A percentile compares a stretch with the other conserved stretches of the same genome.
Evolutionary conservation across 2,797 vertebrate species (phyloP).

Genomic region (Hirundo rustica): DNA sequence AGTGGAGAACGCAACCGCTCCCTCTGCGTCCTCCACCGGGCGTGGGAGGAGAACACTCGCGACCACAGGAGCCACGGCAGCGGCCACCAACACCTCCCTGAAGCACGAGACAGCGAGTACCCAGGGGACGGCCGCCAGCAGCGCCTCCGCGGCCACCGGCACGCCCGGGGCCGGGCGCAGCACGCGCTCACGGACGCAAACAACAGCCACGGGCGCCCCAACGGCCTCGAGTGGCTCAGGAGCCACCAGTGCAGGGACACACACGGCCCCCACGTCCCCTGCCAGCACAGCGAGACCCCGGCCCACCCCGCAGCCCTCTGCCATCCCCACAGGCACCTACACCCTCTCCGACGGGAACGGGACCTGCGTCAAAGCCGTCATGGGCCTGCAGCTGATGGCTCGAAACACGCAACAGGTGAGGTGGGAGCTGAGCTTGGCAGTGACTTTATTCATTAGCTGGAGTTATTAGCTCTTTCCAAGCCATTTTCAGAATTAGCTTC

Average conservation of each 20-base stretch:
- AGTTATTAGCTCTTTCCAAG: background rate
- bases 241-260: background rate
- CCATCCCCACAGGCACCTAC: conserved; percentile 67
- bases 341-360: conserved; percentile 43
- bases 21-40: background rate
- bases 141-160: background rate
- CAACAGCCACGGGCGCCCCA: background rate
- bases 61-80: background rate
- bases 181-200: background rate
- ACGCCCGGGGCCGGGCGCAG: background rate
- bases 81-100: background rate
- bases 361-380: conserved; percentile 69
- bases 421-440: background rate
- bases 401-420: conserved; percentile 57
- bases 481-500: background rate
- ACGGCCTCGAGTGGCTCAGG: background rate
- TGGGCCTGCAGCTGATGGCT: conserved; percentile 71
- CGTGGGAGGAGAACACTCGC: fast-evolving
- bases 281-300: background rate
- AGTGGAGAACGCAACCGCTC: background rate
- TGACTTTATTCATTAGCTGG: background rate
- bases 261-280: background rate
- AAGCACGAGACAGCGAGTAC: fast-evolving
- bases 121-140: background rate
- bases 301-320: conserved; percentile 12